phyloP scores from a whole-genome alignment of 1,140 invertebrate species.

The Panagrolaimus sp. region DNA sequence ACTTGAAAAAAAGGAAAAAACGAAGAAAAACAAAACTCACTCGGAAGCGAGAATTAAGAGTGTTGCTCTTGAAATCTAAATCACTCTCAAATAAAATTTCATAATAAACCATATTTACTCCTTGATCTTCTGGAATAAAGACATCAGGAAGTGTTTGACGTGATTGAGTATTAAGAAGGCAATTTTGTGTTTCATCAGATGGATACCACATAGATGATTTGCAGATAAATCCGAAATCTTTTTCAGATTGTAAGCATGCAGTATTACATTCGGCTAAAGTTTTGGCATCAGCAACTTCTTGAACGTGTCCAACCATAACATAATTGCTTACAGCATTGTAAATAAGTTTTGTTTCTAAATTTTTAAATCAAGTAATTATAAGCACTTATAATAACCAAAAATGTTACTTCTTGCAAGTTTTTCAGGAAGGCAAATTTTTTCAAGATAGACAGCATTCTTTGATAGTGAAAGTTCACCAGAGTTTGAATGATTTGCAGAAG shows the following conservation, averaged over 20 bases:
- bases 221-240: slow-evolving; percentile 40
- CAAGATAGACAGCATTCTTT: slow-evolving; percentile 19
- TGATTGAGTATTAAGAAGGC: slow-evolving; percentile 28
- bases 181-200: slow-evolving; percentile 32
- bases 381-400: neutral
- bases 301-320: slow-evolving; percentile 35
- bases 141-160: slow-evolving; percentile 24
- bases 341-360: slow-evolving; percentile 14
- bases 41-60: slow-evolving; percentile 13
- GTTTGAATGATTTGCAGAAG: slow-evolving; percentile 20
- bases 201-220: slow-evolving; percentile 36
- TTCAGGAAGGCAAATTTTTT: slow-evolving; percentile 29
- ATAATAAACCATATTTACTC: slow-evolving; percentile 34
- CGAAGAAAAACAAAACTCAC: slow-evolving; percentile 6
- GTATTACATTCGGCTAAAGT: slow-evolving; percentile 29
- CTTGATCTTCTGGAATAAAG: slow-evolving; percentile 33
- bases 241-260: slow-evolving; percentile 35
- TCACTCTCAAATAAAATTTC: slow-evolving; percentile 17
- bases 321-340: slow-evolving; percentile 25
- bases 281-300: slow-evolving; percentile 32
- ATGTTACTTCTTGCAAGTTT: slow-evolving; percentile 15
- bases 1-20: too few relatives aligned
- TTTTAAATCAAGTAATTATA: too few relatives aligned
- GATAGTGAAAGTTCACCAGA: neutral
- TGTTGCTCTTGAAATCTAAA: slow-evolving; percentile 20